These are phyloP conservation scores for Nipponacmea schrenckii DNA, from an alignment of 2,888 invertebrate species.

Conservation along the genomic window DNA sequence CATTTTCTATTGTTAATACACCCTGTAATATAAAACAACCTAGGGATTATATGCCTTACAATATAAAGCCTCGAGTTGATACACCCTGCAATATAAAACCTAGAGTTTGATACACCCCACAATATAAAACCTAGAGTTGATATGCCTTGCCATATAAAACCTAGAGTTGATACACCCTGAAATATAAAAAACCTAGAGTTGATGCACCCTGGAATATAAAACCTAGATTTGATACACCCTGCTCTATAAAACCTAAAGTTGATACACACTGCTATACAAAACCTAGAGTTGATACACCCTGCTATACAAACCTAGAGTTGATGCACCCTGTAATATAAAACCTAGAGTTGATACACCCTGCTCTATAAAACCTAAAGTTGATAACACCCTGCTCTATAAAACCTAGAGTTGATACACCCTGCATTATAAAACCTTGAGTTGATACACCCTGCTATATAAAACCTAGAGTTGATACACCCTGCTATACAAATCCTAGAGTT, in stretches of 20 bases:
- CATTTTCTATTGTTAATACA: slow-evolving; percentile 46
- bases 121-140: background rate
- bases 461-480: too few relatives aligned
- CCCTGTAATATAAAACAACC: slow-evolving; percentile 47
- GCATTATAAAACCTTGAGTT: slow-evolving; percentile 27
- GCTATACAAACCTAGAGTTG: too few relatives aligned
- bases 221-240: too few relatives aligned
- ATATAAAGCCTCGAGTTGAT: background rate
- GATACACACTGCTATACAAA: too few relatives aligned
- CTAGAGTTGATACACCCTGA: too few relatives aligned
- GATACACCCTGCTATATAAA: slow-evolving; percentile 37
- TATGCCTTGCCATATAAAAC: background rate
- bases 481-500: too few relatives aligned
- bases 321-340: background rate
- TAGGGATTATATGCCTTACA: background rate
- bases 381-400: slow-evolving; percentile 36
- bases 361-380: slow-evolving; percentile 61
- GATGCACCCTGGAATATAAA: too few relatives aligned
- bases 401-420: background rate
- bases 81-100: background rate
- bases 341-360: slow-evolving; percentile 31
- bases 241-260: too few relatives aligned
- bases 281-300: too few relatives aligned
- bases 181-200: too few relatives aligned
- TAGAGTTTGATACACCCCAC: background rate